These are phyloP conservation scores for Thinocorus orbignyianus DNA, from an alignment of 2,113 vertebrate genomes.

Conservation along the genomic window DNA sequence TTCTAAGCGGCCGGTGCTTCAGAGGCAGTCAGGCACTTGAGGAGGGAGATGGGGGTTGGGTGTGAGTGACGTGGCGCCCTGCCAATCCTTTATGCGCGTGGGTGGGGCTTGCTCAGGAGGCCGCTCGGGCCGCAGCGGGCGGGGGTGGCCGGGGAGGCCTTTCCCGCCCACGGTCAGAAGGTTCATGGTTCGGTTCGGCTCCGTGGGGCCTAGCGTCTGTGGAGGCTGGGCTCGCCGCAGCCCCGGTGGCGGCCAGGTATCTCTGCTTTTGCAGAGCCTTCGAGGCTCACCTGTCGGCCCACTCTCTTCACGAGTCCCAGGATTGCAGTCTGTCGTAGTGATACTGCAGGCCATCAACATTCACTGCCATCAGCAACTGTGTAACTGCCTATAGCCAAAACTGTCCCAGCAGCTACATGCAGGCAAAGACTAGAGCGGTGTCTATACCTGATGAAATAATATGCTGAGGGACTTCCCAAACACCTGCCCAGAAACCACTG, in stretches of 20 bases:
- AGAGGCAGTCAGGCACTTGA: background rate
- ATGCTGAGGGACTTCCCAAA: no score
- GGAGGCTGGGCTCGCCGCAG: no score
- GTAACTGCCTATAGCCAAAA: no score
- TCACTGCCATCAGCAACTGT: no score
- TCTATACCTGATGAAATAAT: no score
- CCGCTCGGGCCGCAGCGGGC: fast-evolving
- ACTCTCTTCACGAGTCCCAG: fast-evolving
- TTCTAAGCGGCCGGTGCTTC: background rate
- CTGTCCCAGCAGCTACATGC: no score
- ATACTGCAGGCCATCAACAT: no score
- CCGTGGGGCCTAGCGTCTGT: fast-evolving
- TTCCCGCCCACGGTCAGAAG: fast-evolving
- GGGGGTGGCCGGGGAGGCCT: fast-evolving
- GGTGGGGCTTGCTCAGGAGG: background rate
- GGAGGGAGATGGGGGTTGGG: fast-evolving
- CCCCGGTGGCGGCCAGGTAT: background rate
- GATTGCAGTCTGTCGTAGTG: no score
- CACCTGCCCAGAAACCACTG: no score
- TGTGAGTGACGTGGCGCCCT: fast-evolving
- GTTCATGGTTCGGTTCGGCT: fast-evolving
- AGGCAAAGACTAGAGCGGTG: no score
- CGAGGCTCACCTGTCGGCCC: fast-evolving
- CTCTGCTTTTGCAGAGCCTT: fast-evolving
- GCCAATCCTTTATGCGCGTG: fast-evolving